Evolutionary conservation across 2,888 invertebrate genomes (phyloP).

Genomic region (Hemaris fuciformis): DNA sequence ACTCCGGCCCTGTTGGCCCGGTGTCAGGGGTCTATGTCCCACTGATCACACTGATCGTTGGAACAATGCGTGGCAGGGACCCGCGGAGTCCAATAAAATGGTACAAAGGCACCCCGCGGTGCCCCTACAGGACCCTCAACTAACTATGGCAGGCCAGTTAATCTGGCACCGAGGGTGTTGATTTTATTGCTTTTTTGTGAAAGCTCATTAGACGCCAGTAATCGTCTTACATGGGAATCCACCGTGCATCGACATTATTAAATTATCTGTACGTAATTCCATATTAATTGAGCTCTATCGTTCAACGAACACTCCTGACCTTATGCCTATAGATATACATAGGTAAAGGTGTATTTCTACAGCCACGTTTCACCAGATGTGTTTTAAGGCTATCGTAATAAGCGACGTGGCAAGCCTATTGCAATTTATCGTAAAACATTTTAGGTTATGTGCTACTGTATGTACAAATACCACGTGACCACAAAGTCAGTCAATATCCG

Average conservation of each 20-base stretch:
- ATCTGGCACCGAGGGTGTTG: slow-evolving; percentile 56
- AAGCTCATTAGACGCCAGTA: slow-evolving; percentile 29
- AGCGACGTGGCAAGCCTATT: no score
- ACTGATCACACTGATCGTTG: slow-evolving; percentile 37
- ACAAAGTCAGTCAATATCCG: no score
- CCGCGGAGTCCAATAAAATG: slow-evolving; percentile 36
- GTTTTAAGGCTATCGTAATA: no score
- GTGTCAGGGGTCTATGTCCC: slow-evolving; percentile 20
- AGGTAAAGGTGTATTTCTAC: no score
- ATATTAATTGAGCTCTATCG: background rate
- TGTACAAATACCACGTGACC: no score
- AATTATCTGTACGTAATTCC: slow-evolving; percentile 1
- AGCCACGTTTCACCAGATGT: no score
- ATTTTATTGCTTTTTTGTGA: slow-evolving; percentile 60
- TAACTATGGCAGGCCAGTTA: slow-evolving; percentile 47
- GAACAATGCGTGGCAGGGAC: slow-evolving; percentile 47
- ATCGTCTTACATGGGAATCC: slow-evolving; percentile 26
- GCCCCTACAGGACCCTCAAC: slow-evolving; percentile 9
- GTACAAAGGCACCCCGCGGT: slow-evolving; percentile 29
- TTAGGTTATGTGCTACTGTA: no score
- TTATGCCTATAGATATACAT: no score
- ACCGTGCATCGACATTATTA: background rate
- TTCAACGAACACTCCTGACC: no score
- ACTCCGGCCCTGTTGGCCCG: background rate
- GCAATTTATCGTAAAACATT: no score